These are phyloP conservation scores for Euleptes europaea DNA, from an alignment of 2,113 vertebrate genomes.

Conservation along the genomic window DNA sequence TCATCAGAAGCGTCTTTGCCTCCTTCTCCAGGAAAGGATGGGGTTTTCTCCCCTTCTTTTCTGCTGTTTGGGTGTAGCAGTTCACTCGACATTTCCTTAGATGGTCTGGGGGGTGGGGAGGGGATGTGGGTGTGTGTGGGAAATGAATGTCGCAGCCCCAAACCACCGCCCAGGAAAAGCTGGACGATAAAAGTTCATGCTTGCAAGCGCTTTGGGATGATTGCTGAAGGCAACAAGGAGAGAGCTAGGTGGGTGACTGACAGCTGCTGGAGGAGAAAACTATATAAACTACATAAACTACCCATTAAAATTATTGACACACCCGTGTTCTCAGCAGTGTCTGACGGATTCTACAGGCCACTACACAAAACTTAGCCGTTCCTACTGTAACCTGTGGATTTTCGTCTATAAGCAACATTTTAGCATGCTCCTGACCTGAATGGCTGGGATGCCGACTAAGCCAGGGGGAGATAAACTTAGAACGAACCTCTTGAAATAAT, in stretches of 20 bases:
- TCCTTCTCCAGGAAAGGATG: background rate
- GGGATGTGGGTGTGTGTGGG: background rate
- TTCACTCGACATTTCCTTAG: conserved; percentile 8
- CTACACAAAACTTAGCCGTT: too few species aligned
- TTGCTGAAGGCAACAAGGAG: background rate
- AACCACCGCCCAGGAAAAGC: background rate
- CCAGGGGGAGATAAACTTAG: too few species aligned
- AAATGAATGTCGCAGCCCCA: background rate
- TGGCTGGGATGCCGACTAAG: too few species aligned
- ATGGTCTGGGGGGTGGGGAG: conserved; percentile 18
- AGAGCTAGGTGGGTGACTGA: background rate
- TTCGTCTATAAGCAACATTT: too few species aligned
- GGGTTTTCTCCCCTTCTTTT: background rate
- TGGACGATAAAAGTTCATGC: background rate
- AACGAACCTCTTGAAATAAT: too few species aligned
- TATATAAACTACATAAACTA: too few species aligned
- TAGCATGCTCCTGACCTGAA: too few species aligned
- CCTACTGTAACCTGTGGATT: too few species aligned
- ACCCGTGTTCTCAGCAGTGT: too few species aligned
- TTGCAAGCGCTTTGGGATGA: background rate
- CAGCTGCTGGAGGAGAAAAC: background rate
- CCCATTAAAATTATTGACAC: too few species aligned
- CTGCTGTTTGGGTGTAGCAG: background rate
- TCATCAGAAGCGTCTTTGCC: background rate
- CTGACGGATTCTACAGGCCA: too few species aligned